Evolutionary conservation across 1,140 invertebrate genomes (phyloP).

Genomic region (Calephelis nemesis): DNA sequence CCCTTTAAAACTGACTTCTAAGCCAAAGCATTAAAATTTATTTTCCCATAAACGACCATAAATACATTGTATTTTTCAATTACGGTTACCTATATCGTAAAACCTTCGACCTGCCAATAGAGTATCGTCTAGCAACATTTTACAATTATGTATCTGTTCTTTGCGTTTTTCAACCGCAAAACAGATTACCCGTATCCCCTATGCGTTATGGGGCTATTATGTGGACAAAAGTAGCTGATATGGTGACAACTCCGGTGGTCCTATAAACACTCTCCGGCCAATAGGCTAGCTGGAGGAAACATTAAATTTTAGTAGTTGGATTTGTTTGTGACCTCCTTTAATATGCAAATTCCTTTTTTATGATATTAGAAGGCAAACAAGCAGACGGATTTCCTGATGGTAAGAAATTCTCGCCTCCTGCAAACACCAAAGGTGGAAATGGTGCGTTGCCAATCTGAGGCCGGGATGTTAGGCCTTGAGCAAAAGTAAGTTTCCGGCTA

Average conservation of each 20-base stretch:
- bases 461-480: too few species aligned
- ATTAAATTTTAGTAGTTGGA: background rate
- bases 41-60: conserved; percentile 4
- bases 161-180: conserved; percentile 54
- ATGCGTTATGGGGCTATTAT: conserved; percentile 41
- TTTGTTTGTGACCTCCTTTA: too few species aligned
- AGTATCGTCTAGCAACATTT: conserved; percentile 13
- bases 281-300: background rate
- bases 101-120: conserved; percentile 25
- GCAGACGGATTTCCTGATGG: too few species aligned
- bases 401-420: too few species aligned
- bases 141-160: conserved; percentile 23
- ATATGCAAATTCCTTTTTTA: too few species aligned
- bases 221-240: conserved; percentile 30
- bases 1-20: background rate
- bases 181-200: conserved; percentile 70
- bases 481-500: too few species aligned
- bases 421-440: too few species aligned
- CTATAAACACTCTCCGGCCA: background rate
- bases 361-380: too few species aligned
- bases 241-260: conserved; percentile 35
- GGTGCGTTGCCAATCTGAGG: too few species aligned
- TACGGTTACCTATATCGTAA: conserved; percentile 36
- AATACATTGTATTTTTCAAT: conserved; percentile 14
- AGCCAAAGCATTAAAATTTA: background rate